Conservation (phyloP, 2,797 vertebrate genomes). For the Pteronotus mesoamericanus region DNA sequence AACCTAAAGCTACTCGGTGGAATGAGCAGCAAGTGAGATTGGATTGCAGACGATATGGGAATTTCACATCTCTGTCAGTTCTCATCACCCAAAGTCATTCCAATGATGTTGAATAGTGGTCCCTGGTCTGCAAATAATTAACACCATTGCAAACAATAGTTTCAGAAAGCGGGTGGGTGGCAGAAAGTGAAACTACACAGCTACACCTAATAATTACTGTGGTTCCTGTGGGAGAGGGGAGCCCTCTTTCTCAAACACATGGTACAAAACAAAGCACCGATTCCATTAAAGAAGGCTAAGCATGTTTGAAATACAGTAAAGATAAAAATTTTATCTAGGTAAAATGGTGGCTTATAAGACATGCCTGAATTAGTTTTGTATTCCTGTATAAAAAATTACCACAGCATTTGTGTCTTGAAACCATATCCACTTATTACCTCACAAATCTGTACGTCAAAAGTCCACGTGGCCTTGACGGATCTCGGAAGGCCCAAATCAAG, state of each 20-base stretch:
- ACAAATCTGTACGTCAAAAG: neutral
- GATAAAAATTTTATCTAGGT: neutral
- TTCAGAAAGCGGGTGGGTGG: neutral
- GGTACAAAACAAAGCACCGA: neutral
- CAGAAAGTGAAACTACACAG: neutral
- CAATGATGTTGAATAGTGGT: neutral
- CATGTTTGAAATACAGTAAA: neutral
- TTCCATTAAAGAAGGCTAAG: neutral
- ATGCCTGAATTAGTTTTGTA: neutral
- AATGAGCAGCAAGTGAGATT: neutral
- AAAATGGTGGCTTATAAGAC: neutral
- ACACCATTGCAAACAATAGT: neutral
- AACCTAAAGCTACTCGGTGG: neutral
- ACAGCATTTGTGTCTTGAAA: neutral
- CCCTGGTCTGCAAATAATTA: slow-evolving; percentile 26
- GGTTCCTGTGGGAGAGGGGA: neutral
- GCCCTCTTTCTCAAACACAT: neutral
- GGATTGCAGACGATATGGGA: neutral
- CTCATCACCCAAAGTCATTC: neutral
- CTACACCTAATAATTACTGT: neutral
- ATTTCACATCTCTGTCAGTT: slow-evolving; percentile 5
- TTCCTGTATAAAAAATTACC: neutral
- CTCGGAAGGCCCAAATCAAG: neutral
- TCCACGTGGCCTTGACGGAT: neutral
- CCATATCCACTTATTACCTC: neutral